Evolutionary conservation across 2,888 invertebrate genomes (phyloP), one percentile per base, ranked within the genome.

Genomic region (Oscheius sp.): DNA sequence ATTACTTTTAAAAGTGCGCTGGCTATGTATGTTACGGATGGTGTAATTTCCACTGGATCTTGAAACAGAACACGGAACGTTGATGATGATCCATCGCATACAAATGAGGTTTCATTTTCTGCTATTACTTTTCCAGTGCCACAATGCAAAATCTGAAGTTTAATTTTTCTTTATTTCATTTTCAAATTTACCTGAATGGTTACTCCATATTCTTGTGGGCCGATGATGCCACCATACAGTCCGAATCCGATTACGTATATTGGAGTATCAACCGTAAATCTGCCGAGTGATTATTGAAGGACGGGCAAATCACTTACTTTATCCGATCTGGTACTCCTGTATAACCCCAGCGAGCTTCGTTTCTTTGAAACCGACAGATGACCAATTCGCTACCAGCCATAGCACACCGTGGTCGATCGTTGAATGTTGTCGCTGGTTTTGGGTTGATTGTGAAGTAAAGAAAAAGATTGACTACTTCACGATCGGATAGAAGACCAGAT

Each of bases 221-320:
- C 92, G 86, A 92, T 91, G 81, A 92, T 91, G 32, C 92, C 92
- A 32, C 93, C 93, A 86, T 92, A 93, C 72, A 93, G 88, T 67
- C 93, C 93, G 87, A 93, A 92, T 1, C 93, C 93, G 69, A 92
- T 91, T 22, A 93, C 90, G 87, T 91, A 93, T 78, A 93, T 92
- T 69, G 91, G 89, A 80, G 91, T 90, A 86, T 93, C 92, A 0
- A 92, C 92, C 32, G 91, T 91, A 86, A 93, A 93, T 81, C 92
- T 91, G 81, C 87, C 54, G 22, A 28, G 22, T 24, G 4, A 36
- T 17, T 8, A 6, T 22, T 51, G 20, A 56, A 17, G n/a, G 22
- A 66, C 22, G 14, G 2, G 0, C 24, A 51, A 36, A 38, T 44
- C n/a, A 50, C 78, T 74, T 80, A 91, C 90, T 90, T 90, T 75